Conservation (phyloP, 2,888 invertebrate species). For the Aplocera efformata region DNA sequence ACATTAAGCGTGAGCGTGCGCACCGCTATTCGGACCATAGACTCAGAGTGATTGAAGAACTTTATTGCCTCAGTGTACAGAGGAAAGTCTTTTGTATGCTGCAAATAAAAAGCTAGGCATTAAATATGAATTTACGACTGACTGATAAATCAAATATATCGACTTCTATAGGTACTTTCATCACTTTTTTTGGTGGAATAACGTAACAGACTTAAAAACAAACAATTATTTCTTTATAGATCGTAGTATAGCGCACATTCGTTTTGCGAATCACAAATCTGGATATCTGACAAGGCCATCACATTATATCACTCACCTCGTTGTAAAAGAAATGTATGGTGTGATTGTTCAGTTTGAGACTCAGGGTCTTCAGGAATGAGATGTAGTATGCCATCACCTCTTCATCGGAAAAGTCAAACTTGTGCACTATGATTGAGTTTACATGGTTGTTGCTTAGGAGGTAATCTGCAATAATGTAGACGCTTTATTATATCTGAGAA, state of each 20-base stretch:
- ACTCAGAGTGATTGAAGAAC: constrained; percentile 99
- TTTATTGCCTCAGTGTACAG: constrained; percentile 99
- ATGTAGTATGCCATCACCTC: constrained; percentile 99
- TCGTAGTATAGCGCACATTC: too few species aligned
- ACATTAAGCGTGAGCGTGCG: constrained; percentile 98
- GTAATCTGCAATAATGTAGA: constrained; percentile 88
- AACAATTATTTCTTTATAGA: too few species aligned
- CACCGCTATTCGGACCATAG: constrained; percentile 99
- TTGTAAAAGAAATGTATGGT: constrained; percentile 99
- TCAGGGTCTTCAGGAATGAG: constrained; percentile 98
- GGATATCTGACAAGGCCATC: constrained; percentile 3
- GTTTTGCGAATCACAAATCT: too few species aligned
- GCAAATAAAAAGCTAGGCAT: constrained; percentile 22
- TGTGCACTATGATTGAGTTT: constrained; percentile 99
- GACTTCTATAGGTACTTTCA: too few species aligned
- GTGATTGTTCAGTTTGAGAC: constrained; percentile 97
- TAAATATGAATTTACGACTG: too few species aligned
- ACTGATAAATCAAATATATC: too few species aligned
- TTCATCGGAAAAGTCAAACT: constrained; percentile 99
- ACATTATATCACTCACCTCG: constrained; percentile 84
- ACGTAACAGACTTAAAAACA: too few species aligned
- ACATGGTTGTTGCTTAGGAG: constrained; percentile 99
- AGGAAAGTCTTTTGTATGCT: constrained; percentile 99
- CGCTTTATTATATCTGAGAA: too few species aligned
- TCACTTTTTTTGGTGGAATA: too few species aligned